Base-by-base conservation (phyloP, 2,113 vertebrate species). In the Cardinalis cardinalis region DNA sequence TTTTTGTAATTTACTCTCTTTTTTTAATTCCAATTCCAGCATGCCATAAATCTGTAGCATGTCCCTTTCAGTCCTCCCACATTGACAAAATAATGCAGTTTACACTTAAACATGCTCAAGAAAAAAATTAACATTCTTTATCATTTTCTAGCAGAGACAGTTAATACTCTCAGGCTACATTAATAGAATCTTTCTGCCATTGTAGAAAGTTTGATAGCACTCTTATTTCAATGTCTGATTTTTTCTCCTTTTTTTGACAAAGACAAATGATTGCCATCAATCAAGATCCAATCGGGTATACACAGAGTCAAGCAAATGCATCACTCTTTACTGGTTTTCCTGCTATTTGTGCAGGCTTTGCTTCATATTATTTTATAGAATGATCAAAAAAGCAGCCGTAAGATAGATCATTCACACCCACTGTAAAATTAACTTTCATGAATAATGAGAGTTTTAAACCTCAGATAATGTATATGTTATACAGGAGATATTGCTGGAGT, bases 261-360 rank as follows among this genome's bases (percentile, higher is more conserved):
- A 97, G 98, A 99, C 97, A 99, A 99, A 99, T 97, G 98, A 98
- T 97, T 98, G 97, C 97, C 98, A 98, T 99, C 98, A 98, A 98
- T 99, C 98, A 98, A 98, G 97, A 98, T 98, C 97, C 97, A 98
- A 98, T 98, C 97, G 94, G 89, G 97, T 97, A 97, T 97, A 98
- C 96, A 96, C 89, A 97, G 96, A 97, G 97, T 97, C 97, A 96
- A 94, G 96, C 90, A 84, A 97, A 97, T 96, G 97, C 97, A 97
- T 98, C 97, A 97, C 97, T 97, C 98, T 98, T 98, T 98, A 97
- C 97, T 97, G 96, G 96, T 97, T 98, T 97, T 98, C 97, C 96
- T 97, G 96, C 95, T 97, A 98, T 97, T 98, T 97, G 97, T 97
- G 97, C 96, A 97, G 97, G 97, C 97, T 98, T 98, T 98, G 96